Evolutionary conservation across 2,888 invertebrate genomes (phyloP).

Genomic region (Arge pagana): DNA sequence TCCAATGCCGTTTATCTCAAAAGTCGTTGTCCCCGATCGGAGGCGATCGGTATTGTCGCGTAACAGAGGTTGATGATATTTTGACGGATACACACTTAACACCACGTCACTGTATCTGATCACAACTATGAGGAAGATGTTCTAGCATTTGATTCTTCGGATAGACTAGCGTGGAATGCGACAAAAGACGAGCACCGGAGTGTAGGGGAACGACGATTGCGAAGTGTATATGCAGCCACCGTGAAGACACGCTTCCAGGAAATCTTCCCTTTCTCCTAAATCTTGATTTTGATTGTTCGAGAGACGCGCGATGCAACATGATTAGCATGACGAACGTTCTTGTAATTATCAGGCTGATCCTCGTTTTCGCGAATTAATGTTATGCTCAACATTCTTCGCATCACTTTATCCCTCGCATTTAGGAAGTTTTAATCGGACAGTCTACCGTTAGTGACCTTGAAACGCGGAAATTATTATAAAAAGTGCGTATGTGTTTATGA

Average conservation of each 20-base stretch:
- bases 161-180: slow-evolving; percentile 14
- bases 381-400: too few relatives aligned
- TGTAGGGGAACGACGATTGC: slow-evolving; percentile 44
- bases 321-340: too few relatives aligned
- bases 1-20: too few relatives aligned
- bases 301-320: too few relatives aligned
- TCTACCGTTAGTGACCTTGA: too few relatives aligned
- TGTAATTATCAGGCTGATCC: too few relatives aligned
- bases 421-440: too few relatives aligned
- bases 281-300: slow-evolving; percentile 22
- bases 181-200: slow-evolving; percentile 10
- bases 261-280: slow-evolving; percentile 46
- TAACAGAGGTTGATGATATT: background rate
- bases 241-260: slow-evolving; percentile 56
- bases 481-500: too few relatives aligned
- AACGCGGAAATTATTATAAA: too few relatives aligned
- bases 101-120: slow-evolving; percentile 2
- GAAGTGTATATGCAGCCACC: slow-evolving; percentile 52
- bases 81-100: background rate
- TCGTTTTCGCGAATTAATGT: too few relatives aligned
- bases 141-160: slow-evolving; percentile 14
- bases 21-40: too few relatives aligned
- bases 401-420: too few relatives aligned
- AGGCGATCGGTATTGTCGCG: background rate
- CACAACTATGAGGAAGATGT: slow-evolving; percentile 11